Base-by-base conservation (phyloP, 2,113 vertebrate species). In the Cololabis saira region DNA sequence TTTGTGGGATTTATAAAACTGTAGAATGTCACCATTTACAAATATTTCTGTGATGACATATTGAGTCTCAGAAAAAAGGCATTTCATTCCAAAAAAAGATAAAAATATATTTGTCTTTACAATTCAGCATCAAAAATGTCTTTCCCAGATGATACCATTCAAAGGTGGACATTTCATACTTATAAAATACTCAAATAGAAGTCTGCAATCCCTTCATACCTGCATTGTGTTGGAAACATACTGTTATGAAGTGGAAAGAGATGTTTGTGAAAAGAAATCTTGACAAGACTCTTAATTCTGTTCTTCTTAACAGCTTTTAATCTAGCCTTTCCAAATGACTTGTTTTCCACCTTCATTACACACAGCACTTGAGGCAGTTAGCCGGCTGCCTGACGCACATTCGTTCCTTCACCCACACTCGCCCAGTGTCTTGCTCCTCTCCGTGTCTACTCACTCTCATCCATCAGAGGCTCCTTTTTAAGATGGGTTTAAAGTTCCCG, bases 391-490 rank as follows among this genome's bases (percentile, higher is more conserved):
- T 68, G 64, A 55, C 80, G 61, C 58, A 58, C 47, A 53, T 22
- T 47, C 51, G 17, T 55, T 76, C 51, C 30, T 65, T 56, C 48
- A 15, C 22, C 65, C n/a, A 49, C 42, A 16, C 54, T 67, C n/a
- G 21, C 62, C 45, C 67, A 70, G 65, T 71, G 37, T 74, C 64
- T 72, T 40, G 9, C 61, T 62, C 1, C 0, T 48, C 58, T 52
- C 24, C n/a, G 8, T 55, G 59, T 73, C 50, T 27, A 22, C 66
- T 79, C 17, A 0, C 59, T 73, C 64, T 5, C 52, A 56, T 75
- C 84, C 70, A 67, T 85, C 79, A 86, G 72, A 80, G 67, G 66
- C 69, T 86, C 56, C 67, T 80, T 88, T 89, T 80, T 74, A 81
- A 77, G 74, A 81, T 55, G 59, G 64, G 74, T 89, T 86, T 76